These are phyloP conservation scores for Lasioglossum vierecki DNA, from an alignment of 2,888 invertebrate genomes.

Conservation along the genomic window DNA sequence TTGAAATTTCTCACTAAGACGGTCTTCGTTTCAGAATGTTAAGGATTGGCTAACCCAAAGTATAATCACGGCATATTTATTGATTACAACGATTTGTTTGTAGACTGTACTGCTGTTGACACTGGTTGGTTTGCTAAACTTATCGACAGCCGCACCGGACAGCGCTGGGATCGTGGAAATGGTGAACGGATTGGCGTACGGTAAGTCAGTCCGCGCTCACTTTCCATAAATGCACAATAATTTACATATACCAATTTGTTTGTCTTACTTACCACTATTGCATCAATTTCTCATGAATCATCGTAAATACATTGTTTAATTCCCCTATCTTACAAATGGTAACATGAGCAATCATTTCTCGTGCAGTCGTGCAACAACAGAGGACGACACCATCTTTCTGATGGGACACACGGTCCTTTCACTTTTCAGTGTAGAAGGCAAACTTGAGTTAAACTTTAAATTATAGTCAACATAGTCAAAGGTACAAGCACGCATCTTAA, in stretches of 20 bases:
- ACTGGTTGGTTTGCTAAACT: slow-evolving; percentile 44
- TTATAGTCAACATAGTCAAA: not conserved
- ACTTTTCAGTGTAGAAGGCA: slow-evolving; percentile 5
- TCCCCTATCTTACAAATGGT: not conserved
- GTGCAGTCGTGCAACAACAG: slow-evolving; percentile 20
- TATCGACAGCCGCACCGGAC: slow-evolving; percentile 75
- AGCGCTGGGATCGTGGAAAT: slow-evolving; percentile 83
- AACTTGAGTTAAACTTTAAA: not conserved
- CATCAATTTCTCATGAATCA: not conserved
- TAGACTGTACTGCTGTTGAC: slow-evolving; percentile 49
- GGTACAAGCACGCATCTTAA: not conserved
- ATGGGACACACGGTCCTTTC: slow-evolving; percentile 4
- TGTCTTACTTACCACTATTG: not conserved
- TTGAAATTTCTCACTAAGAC: not conserved
- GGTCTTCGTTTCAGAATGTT: not conserved
- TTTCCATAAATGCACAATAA: not conserved
- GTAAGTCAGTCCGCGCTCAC: slow-evolving; percentile 70
- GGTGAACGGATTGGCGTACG: slow-evolving; percentile 82
- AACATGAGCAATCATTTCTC: not conserved
- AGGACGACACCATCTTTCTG: slow-evolving; percentile 41
- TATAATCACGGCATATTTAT: not conserved
- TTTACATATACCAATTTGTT: not conserved
- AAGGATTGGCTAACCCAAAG: not conserved
- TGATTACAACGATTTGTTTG: slow-evolving; percentile 20
- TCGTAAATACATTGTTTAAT: too few relatives aligned